Percentiles rank a stretch among this genome's conserved stretches.
Evolutionary conservation across 2,113 vertebrate species (phyloP).

Genomic region (Mola mola): DNA sequence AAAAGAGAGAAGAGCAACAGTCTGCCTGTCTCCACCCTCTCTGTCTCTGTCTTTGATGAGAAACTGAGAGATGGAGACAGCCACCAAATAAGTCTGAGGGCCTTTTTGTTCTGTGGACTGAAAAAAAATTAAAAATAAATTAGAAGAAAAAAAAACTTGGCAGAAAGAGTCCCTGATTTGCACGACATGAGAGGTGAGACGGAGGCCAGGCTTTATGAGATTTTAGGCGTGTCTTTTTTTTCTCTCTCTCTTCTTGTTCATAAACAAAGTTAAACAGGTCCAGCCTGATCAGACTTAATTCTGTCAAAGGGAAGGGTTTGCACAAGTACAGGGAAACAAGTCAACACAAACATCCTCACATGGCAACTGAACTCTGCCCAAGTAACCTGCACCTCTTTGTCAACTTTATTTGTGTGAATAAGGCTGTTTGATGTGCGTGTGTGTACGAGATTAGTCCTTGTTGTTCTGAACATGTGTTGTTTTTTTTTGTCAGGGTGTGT

Average conservation of each 20-base stretch:
- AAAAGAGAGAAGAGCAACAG: conserved; percentile 55
- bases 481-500: not conserved
- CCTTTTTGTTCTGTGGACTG: not conserved
- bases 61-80: conserved; percentile 17
- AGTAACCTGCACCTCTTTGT: too few relatives aligned
- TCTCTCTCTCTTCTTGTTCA: not conserved
- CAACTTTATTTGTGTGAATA: not conserved
- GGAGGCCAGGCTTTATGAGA: conserved; percentile 1
- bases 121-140: conserved; percentile 32
- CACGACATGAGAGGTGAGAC: not conserved
- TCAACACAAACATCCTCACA: conserved; percentile 11
- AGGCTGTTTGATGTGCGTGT: not conserved
- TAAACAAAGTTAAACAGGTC: conserved; percentile 61
- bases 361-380: not conserved
- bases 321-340: conserved; percentile 14
- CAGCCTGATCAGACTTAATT: conserved; percentile 51
- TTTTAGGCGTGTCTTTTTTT: conserved; percentile 40
- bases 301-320: conserved; percentile 35
- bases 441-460: conserved; percentile 1
- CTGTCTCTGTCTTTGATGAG: conserved; percentile 57
- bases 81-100: conserved; percentile 33
- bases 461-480: not conserved
- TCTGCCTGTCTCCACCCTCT: conserved; percentile 49
- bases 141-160: conserved; percentile 7
- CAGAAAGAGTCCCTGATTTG: not conserved